These are phyloP conservation scores for Lottia gigantea DNA, from an alignment of 2,888 invertebrate genomes.

Conservation along the genomic window DNA sequence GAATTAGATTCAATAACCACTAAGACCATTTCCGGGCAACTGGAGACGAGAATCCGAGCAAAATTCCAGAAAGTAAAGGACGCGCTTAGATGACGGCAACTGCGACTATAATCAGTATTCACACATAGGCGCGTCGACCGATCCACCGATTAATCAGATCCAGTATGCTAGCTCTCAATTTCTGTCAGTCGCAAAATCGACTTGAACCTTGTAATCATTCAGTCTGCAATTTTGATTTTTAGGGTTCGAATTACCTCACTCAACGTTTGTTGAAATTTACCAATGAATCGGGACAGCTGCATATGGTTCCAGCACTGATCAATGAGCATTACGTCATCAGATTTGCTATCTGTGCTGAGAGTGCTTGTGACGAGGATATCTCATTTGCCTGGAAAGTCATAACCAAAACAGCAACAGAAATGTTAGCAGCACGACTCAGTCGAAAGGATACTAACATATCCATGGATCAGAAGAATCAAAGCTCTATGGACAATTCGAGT, in stretches of 20 bases:
- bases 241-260: constrained; percentile 81
- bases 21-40: no score
- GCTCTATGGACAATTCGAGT: constrained; percentile 16
- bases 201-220: neutral
- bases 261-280: constrained; percentile 91
- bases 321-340: constrained; percentile 91
- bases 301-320: constrained; percentile 95
- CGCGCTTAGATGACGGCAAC: no score
- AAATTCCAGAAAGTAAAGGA: no score
- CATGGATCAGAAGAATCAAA: no score
- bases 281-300: constrained; percentile 93
- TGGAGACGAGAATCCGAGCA: no score
- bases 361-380: constrained; percentile 84
- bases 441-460: constrained; percentile 28
- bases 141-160: no score
- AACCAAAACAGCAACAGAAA: constrained; percentile 39
- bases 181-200: neutral
- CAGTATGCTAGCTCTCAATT: no score
- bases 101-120: no score
- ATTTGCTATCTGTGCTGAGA: constrained; percentile 93
- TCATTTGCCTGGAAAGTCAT: constrained; percentile 70
- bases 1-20: no score
- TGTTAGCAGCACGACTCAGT: constrained; percentile 23
- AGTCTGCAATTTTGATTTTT: constrained; percentile 56
- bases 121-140: no score